Evolutionary conservation across 2,113 vertebrate species (phyloP).

Genomic region (Oreotrochilus melanogaster): DNA sequence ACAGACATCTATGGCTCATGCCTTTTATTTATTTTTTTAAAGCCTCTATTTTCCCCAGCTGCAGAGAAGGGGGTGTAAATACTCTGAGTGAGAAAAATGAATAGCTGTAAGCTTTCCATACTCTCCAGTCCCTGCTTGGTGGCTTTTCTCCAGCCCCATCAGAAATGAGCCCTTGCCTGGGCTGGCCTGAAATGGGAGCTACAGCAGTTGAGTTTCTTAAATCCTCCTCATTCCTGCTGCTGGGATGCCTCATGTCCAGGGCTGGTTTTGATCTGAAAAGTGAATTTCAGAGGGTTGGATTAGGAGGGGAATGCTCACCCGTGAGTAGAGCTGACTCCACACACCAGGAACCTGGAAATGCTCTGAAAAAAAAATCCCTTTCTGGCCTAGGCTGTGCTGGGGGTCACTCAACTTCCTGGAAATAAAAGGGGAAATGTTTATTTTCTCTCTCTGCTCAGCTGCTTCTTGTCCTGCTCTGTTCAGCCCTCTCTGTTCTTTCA

Average conservation of each 20-base stretch:
- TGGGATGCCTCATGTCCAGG: fast-evolving
- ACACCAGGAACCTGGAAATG: too few relatives aligned
- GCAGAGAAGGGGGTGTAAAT: neutral
- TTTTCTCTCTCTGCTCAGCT: fast-evolving
- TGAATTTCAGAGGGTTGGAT: neutral
- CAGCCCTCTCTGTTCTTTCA: fast-evolving
- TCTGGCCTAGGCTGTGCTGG: fast-evolving
- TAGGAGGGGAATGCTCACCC: fast-evolving
- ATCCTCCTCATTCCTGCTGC: neutral
- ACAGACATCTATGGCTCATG: neutral
- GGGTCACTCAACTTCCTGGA: neutral
- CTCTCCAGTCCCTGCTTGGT: neutral
- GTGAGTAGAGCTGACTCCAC: neutral
- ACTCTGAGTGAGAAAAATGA: too few relatives aligned
- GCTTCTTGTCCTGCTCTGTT: neutral
- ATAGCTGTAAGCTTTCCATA: neutral
- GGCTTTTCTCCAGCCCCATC: neutral
- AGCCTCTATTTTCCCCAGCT: neutral
- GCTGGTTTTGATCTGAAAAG: neutral
- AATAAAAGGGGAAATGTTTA: neutral
- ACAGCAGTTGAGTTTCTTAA: neutral
- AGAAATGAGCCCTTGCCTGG: neutral
- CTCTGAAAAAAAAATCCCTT: neutral
- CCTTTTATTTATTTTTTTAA: too few relatives aligned
- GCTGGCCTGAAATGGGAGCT: neutral